Percentiles rank a stretch among this genome's conserved stretches.
Evolutionary conservation across 2,797 vertebrate genomes (phyloP).

Genomic region (Pseudotriccus pelzelni): DNA sequence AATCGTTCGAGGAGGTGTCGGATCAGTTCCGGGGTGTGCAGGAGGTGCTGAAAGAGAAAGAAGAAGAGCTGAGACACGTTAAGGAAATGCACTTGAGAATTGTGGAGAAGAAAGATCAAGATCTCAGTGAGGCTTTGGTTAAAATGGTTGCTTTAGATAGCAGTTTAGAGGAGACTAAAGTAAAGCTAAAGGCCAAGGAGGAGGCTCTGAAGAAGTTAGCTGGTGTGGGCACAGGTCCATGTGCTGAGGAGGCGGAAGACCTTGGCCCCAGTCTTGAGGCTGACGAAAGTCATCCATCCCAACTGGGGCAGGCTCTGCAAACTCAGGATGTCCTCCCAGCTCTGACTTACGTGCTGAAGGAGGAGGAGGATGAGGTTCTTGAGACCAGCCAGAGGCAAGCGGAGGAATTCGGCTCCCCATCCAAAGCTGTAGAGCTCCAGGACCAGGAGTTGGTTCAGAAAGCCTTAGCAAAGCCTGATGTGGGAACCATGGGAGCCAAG

Average conservation of each 20-base stretch:
- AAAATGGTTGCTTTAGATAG: slow-evolving; percentile 88
- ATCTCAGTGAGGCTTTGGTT: slow-evolving; percentile 88
- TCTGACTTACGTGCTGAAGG: slow-evolving; percentile 68
- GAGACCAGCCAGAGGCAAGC: slow-evolving; percentile 38
- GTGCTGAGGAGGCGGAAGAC: slow-evolving; percentile 75
- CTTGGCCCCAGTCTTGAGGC: slow-evolving; percentile 75
- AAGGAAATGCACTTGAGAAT: slow-evolving; percentile 87
- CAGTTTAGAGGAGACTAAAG: slow-evolving; percentile 89
- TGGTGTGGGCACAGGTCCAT: slow-evolving; percentile 52
- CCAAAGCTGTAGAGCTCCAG: slow-evolving; percentile 51
- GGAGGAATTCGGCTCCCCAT: slow-evolving; percentile 32
- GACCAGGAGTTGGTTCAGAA: slow-evolving; percentile 67
- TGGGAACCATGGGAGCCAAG: slow-evolving; percentile 80
- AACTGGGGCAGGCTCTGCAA: slow-evolving; percentile 78
- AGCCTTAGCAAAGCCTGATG: slow-evolving; percentile 72
- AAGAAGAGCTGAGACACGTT: slow-evolving; percentile 87
- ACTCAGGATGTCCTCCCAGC: slow-evolving; percentile 75
- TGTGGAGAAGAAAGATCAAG: slow-evolving; percentile 87
- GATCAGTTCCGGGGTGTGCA: slow-evolving; percentile 87
- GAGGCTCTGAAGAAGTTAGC: slow-evolving; percentile 82
- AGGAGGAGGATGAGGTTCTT: slow-evolving; percentile 55
- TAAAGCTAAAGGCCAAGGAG: slow-evolving; percentile 85
- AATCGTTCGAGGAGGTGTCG: slow-evolving; percentile 82
- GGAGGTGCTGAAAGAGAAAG: slow-evolving; percentile 86
- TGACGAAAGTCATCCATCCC: slow-evolving; percentile 78